Conservation (phyloP, 2,113 vertebrate genomes). For the Eolophus roseicapilla region DNA sequence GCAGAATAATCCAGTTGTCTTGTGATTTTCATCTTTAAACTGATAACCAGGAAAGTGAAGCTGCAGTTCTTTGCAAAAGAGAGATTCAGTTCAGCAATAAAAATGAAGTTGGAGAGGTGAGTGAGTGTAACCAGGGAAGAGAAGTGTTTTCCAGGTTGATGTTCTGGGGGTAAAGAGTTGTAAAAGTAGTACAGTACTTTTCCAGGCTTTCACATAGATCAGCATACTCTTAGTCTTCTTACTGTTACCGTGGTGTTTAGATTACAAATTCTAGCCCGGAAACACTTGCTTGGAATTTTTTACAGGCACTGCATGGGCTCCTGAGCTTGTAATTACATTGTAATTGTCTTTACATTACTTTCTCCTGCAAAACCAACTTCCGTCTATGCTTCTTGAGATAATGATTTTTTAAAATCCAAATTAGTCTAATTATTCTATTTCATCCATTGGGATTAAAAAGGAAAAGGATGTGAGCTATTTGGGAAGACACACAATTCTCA, state of each 20-base stretch:
- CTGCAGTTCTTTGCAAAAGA: background rate
- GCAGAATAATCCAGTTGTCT: background rate
- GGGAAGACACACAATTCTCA: background rate
- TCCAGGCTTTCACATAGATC: background rate
- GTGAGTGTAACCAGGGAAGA: background rate
- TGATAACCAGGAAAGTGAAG: background rate
- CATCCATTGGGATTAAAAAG: background rate
- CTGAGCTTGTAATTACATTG: background rate
- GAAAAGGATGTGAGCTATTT: background rate
- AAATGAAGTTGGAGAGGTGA: background rate
- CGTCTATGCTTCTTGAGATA: background rate
- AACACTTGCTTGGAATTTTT: background rate
- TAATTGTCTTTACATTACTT: background rate
- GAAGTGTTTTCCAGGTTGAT: background rate
- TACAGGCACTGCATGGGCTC: background rate
- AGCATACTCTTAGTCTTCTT: background rate
- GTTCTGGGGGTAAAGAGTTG: background rate
- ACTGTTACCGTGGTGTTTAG: background rate
- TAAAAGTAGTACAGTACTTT: background rate
- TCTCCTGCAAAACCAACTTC: background rate
- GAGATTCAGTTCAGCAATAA: background rate
- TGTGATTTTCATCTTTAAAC: background rate
- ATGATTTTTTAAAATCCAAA: background rate
- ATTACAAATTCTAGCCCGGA: background rate
- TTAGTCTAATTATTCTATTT: background rate